These are phyloP conservation scores for Lepus timidus DNA, from an alignment of 2,113 vertebrate species.

Conservation along the genomic window DNA sequence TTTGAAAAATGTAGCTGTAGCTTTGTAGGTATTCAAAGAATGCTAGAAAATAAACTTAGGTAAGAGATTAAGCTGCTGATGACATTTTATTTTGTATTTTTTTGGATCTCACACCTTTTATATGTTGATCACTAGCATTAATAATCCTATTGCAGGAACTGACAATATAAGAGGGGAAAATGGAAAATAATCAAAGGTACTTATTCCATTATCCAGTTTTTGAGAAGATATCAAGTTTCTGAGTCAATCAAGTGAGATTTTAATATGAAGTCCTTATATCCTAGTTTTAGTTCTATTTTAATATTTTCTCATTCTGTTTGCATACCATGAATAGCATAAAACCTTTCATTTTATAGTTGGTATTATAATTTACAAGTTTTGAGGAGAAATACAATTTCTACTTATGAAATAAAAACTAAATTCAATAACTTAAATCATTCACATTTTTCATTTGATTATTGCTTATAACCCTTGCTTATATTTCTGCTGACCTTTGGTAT, in stretches of 20 bases:
- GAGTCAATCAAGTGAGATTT: not conserved
- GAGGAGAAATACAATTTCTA: not conserved
- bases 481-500: too few relatives aligned
- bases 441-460: too few relatives aligned
- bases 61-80: not conserved
- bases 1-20: not conserved
- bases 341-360: not conserved
- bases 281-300: not conserved
- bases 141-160: not conserved
- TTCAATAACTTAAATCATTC: not conserved
- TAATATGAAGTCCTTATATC: not conserved
- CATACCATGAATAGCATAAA: not conserved
- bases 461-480: too few relatives aligned
- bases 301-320: not conserved
- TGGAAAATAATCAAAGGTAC: not conserved
- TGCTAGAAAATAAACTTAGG: not conserved
- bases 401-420: constrained; percentile 18
- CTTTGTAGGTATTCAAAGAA: not conserved
- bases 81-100: not conserved
- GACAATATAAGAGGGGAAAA: not conserved
- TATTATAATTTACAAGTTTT: not conserved
- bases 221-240: not conserved
- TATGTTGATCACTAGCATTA: not conserved
- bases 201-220: not conserved
- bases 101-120: not conserved